phyloP scores from a whole-genome alignment of 2,113 vertebrate genomes.

The Peromyscus californicus region DNA sequence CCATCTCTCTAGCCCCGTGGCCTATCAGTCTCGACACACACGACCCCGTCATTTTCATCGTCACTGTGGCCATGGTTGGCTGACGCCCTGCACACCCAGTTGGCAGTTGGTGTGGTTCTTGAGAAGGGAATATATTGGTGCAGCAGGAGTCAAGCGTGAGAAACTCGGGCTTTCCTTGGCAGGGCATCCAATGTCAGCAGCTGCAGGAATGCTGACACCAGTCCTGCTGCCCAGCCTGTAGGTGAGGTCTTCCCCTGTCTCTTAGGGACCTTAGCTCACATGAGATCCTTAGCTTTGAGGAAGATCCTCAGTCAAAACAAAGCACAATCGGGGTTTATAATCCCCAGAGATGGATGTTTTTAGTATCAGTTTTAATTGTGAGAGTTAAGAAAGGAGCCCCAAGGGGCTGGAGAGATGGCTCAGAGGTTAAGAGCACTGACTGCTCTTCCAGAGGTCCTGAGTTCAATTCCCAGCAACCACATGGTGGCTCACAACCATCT shows the following conservation, averaged over 20 bases:
- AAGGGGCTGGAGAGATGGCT: too few relatives aligned
- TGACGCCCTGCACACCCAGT: neutral
- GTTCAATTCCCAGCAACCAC: too few relatives aligned
- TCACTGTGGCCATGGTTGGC: neutral
- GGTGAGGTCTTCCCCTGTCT: neutral
- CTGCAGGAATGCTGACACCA: neutral
- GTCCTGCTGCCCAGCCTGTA: neutral
- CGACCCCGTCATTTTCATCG: neutral
- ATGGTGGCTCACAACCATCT: too few relatives aligned
- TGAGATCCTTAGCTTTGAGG: neutral
- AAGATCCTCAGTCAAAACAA: neutral
- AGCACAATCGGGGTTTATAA: neutral
- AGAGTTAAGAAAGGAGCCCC: neutral
- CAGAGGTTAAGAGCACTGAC: too few relatives aligned
- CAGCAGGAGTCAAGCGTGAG: neutral
- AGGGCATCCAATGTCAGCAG: neutral
- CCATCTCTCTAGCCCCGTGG: neutral
- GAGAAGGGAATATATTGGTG: neutral
- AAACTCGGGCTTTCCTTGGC: neutral
- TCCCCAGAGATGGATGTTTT: neutral
- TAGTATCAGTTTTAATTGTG: neutral
- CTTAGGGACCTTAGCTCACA: neutral
- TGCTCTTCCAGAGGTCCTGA: too few relatives aligned
- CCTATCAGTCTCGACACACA: neutral
- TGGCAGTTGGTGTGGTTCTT: neutral